Evolutionary conservation across 2,113 vertebrate species (phyloP), one percentile per base, ranked within the genome.

Genomic region (Trichomycterus rosablanca): DNA sequence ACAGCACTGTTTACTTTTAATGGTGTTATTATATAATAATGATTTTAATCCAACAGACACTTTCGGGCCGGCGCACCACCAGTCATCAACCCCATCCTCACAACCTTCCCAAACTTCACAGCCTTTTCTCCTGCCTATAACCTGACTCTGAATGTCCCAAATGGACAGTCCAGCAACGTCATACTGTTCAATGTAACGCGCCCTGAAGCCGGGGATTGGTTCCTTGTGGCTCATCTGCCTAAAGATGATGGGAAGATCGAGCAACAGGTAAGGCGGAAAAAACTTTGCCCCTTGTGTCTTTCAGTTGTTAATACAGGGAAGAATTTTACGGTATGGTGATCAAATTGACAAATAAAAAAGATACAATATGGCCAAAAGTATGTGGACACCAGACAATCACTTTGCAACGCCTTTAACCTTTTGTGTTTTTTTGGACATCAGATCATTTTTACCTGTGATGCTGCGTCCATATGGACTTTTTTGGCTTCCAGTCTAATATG

Each of bases 191-290:
- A 94, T 10, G 12, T 98, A 65, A 86, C 88, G 26, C 76, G 79
- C 43, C 96, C 96, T 0, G 84, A 88, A 0, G 78, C 93, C 0
- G 96, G 96, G 0, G 89, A 91, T 66, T 98, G 96, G 96, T 99
- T 89, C 48, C 60, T 99, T 0, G 93, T 84, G 0, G 93, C 93
- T 12, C 94, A 97, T 64, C 82, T 98, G 55, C 95, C 96, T 0
- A 80, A 91, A 54, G 86, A 95, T 2, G 86, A 90, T 0, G 88
- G 93, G 10, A 93, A 90, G 77, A 98, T 98, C 4, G 84, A 95
- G 70, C 86, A 97, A 57, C 93, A 97, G 93, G 95, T 97, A 61
- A 78, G 83, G 15, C 1, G 12, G 2, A 35, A 35, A 9, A 34
- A 0, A 4, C 20, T 19, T 35, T 23, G 30, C 30, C 30, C n/a